These are phyloP conservation scores for Emmelina monodactyla DNA, from an alignment of 2,888 invertebrate genomes.

Conservation along the genomic window DNA sequence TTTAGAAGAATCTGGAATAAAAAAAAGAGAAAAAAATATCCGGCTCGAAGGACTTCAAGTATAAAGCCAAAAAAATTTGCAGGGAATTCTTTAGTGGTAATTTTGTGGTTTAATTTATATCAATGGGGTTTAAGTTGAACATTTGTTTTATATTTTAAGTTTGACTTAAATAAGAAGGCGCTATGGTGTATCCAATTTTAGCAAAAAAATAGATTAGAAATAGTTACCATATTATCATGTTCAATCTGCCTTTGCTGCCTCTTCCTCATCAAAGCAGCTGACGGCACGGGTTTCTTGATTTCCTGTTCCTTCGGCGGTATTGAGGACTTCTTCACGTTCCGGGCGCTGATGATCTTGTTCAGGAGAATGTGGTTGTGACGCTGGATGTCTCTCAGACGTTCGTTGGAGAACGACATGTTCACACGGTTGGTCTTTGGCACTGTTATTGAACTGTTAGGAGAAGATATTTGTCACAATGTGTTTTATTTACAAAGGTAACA, in stretches of 20 bases:
- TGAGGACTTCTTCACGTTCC: conserved; percentile 39
- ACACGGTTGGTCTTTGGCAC: conserved; percentile 33
- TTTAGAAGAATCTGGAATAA: conserved; percentile 45
- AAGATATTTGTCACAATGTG: too few relatives aligned
- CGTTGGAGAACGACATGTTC: conserved; percentile 67
- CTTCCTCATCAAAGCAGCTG: conserved; percentile 60
- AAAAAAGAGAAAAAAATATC: neutral
- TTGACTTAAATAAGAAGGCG: too few relatives aligned
- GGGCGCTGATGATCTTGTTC: conserved; percentile 60
- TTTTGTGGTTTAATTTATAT: too few relatives aligned
- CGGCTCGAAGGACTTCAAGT: too few relatives aligned
- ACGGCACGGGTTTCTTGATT: conserved; percentile 20
- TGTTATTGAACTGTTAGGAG: conserved; percentile 31
- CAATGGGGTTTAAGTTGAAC: too few relatives aligned
- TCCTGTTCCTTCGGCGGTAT: conserved; percentile 23
- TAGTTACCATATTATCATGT: conserved; percentile 61
- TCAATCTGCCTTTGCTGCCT: conserved; percentile 65
- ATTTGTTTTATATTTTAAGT: too few relatives aligned
- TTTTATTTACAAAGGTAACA: too few relatives aligned
- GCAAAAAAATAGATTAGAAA: too few relatives aligned
- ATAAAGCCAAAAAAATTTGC: too few relatives aligned
- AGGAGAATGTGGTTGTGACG: conserved; percentile 67
- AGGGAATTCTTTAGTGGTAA: too few relatives aligned
- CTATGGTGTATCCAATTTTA: too few relatives aligned
- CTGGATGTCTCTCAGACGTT: conserved; percentile 67